A percentile compares a stretch with the other conserved stretches of the same genome.
Evolutionary conservation across 1,140 invertebrate genomes (phyloP).

Genomic region (Bactericera cockerelli): DNA sequence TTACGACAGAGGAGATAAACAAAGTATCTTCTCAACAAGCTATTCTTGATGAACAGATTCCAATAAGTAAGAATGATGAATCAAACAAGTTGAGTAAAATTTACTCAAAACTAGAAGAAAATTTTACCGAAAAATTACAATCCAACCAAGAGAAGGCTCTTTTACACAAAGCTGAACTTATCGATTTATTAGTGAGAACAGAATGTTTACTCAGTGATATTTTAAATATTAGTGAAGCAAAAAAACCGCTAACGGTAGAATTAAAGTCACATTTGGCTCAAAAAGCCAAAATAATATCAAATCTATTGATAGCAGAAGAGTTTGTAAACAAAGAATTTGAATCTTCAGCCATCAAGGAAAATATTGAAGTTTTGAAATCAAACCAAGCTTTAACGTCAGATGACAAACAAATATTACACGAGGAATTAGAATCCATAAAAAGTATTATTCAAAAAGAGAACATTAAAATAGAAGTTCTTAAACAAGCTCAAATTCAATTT

Average conservation of each 20-base stretch:
- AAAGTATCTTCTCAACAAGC: too few relatives aligned
- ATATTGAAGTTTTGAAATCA: not conserved
- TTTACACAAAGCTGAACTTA: not conserved
- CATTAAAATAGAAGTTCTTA: not conserved
- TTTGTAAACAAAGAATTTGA: not conserved
- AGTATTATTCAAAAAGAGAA: not conserved
- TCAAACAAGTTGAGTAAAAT: too few relatives aligned
- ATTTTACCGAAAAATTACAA: too few relatives aligned
- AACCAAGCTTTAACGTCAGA: not conserved
- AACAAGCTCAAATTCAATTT: too few relatives aligned
- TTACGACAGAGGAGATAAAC: too few relatives aligned
- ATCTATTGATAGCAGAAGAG: not conserved
- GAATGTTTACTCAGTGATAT: not conserved
- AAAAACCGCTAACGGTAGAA: not conserved
- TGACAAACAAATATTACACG: not conserved
- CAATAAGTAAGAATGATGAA: too few relatives aligned
- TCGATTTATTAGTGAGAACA: not conserved
- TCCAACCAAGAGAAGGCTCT: too few relatives aligned
- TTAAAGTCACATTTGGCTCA: constrained; percentile 16
- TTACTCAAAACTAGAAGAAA: too few relatives aligned
- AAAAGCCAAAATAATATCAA: constrained; percentile 9
- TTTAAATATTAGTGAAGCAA: not conserved
- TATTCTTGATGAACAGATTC: too few relatives aligned
- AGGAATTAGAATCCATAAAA: not conserved
- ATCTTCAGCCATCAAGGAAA: too few relatives aligned